These are phyloP conservation scores for Phengaris alcon DNA, from an alignment of 2,888 invertebrate species.

Conservation along the genomic window DNA sequence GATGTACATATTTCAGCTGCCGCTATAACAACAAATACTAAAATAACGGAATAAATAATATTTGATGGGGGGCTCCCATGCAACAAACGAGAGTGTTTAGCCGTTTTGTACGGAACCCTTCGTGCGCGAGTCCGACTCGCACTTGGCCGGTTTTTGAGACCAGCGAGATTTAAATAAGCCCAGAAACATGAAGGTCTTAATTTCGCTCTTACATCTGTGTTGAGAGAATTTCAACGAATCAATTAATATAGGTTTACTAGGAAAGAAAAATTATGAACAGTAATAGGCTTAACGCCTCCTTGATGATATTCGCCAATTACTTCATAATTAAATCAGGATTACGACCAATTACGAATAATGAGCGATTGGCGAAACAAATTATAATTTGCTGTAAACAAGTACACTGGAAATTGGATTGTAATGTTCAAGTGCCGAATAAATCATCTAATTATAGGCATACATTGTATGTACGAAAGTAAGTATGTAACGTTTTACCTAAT, in stretches of 20 bases:
- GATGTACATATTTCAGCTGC: no score
- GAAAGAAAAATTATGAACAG: conserved; percentile 10
- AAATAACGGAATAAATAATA: no score
- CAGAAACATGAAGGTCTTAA: background rate
- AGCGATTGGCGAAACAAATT: conserved; percentile 3
- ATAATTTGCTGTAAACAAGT: background rate
- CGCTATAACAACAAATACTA: no score
- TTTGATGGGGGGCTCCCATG: no score
- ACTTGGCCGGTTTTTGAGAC: no score
- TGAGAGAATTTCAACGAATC: background rate
- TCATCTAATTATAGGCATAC: background rate
- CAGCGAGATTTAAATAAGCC: no score
- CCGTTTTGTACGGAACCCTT: no score
- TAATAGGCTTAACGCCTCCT: background rate
- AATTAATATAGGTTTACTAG: background rate
- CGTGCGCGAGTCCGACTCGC: no score
- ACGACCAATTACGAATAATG: conserved; percentile 8
- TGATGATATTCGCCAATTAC: background rate
- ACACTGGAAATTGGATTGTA: background rate
- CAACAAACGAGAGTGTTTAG: no score
- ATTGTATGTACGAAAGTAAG: background rate
- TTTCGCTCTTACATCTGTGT: background rate
- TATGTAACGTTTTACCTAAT: background rate
- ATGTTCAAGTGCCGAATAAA: background rate
- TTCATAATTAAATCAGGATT: conserved; percentile 12